phyloP scores from a whole-genome alignment of 1,140 invertebrate genomes.

The Nasonia vitripennis region DNA sequence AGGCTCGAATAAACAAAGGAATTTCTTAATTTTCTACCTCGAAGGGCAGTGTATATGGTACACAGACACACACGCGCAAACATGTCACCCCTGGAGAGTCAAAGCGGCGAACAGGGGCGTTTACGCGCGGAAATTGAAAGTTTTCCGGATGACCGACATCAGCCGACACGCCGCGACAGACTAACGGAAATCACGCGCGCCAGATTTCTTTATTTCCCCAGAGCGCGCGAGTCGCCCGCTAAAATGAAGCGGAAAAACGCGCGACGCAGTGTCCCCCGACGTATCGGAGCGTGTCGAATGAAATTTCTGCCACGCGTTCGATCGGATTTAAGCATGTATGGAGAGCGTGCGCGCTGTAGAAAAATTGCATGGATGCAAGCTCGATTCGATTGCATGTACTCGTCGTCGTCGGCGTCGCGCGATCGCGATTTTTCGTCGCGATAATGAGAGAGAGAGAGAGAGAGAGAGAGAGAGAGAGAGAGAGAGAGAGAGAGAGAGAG shows the following conservation, averaged over 20 bases:
- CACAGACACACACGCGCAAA: too few species aligned
- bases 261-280: too few species aligned
- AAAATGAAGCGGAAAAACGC: constrained; percentile 6
- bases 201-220: constrained; percentile 30
- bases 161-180: background rate
- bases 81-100: background rate
- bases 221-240: background rate
- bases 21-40: constrained; percentile 34
- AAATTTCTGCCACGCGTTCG: background rate
- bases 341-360: background rate
- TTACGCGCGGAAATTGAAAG: constrained; percentile 59
- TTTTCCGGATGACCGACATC: constrained; percentile 46
- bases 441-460: constrained; percentile 17
- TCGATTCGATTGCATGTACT: background rate
- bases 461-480: background rate
- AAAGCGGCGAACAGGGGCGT: background rate
- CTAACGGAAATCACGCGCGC: constrained; percentile 18
- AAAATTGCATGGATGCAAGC: background rate
- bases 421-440: constrained; percentile 18
- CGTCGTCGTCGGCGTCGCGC: background rate
- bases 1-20: constrained; percentile 8
- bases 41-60: background rate
- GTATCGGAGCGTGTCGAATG: background rate
- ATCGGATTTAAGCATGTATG: background rate
- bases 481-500: background rate